Conservation (phyloP, 1,140 invertebrate genomes). For the Drosophila sp. region DNA sequence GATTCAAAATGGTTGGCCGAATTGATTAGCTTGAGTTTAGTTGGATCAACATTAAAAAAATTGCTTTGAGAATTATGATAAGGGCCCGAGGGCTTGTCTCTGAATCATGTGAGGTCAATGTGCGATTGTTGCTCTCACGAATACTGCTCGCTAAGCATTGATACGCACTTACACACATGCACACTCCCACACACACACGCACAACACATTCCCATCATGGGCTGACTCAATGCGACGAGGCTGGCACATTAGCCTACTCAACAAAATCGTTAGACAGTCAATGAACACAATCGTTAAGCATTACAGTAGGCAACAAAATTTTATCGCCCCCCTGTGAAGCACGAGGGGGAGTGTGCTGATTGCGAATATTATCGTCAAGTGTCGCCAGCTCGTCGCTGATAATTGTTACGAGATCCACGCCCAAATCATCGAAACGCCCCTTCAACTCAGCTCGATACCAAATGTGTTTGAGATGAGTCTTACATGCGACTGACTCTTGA, state of each 20-base stretch:
- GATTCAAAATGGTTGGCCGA: no score
- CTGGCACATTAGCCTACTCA: constrained; percentile 70
- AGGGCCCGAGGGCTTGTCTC: constrained; percentile 22
- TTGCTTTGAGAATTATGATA: constrained; percentile 55
- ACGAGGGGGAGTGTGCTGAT: neutral
- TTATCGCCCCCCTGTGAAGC: constrained; percentile 62
- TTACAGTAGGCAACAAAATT: constrained; percentile 77
- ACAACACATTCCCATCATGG: constrained; percentile 12
- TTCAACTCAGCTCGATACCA: neutral
- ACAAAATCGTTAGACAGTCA: constrained; percentile 74
- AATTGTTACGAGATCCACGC: constrained; percentile 67
- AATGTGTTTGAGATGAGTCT: constrained; percentile 20
- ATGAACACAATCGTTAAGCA: constrained; percentile 77
- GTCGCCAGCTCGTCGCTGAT: constrained; percentile 64
- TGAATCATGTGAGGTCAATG: constrained; percentile 64
- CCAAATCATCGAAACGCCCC: constrained; percentile 37
- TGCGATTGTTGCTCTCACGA: constrained; percentile 58
- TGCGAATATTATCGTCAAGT: constrained; percentile 66
- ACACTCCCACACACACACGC: constrained; percentile 1
- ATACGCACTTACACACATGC: constrained; percentile 16
- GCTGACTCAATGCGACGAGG: constrained; percentile 26
- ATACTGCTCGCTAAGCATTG: constrained; percentile 69
- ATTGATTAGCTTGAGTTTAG: neutral
- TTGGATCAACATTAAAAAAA: constrained; percentile 22
- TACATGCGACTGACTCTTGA: constrained; percentile 4